These are phyloP conservation scores for Agrochola lota DNA, from an alignment of 2,888 invertebrate genomes.

Conservation along the genomic window DNA sequence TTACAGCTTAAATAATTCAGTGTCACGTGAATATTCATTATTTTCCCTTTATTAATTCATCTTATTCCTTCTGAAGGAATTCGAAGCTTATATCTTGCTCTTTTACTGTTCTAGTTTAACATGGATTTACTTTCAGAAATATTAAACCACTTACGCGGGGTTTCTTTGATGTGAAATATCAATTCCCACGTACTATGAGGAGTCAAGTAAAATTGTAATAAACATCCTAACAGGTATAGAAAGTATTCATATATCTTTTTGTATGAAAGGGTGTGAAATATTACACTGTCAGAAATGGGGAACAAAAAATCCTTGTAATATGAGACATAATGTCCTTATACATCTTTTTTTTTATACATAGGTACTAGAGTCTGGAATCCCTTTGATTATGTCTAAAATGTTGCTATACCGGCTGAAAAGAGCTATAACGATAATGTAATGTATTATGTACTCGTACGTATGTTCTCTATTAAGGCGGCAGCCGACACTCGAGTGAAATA, in stretches of 20 bases:
- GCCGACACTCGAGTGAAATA: conserved; percentile 36
- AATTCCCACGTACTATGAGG: neutral
- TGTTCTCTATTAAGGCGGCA: conserved; percentile 15
- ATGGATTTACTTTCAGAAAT: conserved; percentile 17
- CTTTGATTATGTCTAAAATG: conserved; percentile 16
- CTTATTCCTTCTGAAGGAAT: conserved; percentile 25
- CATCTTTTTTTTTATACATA: neutral
- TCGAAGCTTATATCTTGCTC: conserved; percentile 14
- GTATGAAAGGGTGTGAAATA: neutral
- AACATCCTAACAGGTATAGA: neutral
- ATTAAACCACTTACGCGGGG: conserved; percentile 22
- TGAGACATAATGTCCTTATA: neutral
- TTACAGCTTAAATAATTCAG: conserved; percentile 45
- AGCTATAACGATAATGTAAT: conserved; percentile 10
- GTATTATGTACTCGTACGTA: neutral
- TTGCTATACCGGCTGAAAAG: neutral
- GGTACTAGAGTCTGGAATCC: neutral
- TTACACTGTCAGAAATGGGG: neutral
- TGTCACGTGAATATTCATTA: conserved; percentile 43
- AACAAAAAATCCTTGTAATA: neutral
- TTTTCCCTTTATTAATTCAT: conserved; percentile 28
- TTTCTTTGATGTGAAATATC: conserved; percentile 41
- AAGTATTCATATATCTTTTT: neutral
- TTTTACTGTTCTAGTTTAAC: conserved; percentile 9
- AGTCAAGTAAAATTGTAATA: conserved; percentile 22